Base-by-base conservation (phyloP, 2,797 vertebrate species). In the Brachyalestes nurse region DNA sequence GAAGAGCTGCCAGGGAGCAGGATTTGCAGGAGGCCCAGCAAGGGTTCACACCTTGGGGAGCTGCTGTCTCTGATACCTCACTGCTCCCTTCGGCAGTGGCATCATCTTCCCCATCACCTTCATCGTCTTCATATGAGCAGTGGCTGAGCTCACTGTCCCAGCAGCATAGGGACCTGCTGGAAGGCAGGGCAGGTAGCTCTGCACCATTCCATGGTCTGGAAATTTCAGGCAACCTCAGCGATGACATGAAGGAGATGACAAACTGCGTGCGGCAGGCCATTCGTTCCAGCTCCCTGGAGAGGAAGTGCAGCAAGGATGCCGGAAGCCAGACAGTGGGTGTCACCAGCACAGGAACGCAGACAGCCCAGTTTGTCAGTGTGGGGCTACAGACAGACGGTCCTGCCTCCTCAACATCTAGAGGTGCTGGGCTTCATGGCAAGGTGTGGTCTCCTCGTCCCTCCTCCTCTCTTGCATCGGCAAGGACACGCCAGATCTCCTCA, bases 211-310 rank as follows among this genome's bases (percentile, higher is more conserved):
- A 94, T 0, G 91, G 91, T 88, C 93, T 97, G 9, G 97, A 99
- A 89, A 99, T 99, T 82, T 97, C 97, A 0, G 97, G 97, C 81
- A 99, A 99, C 89, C 94, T 99, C 88, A 99, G 98, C 0, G 98
- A 99, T 0, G 98, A 99, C 91, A 99, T 99, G 98, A 99, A 99
- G 91, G 98, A 99, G 92, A 99, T 99, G 93, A 99, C 98, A 87
- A 99, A 99, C 90, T 99, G 97, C 0, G 97, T 99, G 81, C 95
- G 98, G 64, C 97, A 99, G 86, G 98, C 97, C 87, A 98, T 99
- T 83, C 96, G 98, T 86, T 98, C 97, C 0, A 96, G 96, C 84
- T 99, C 98, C 0, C 91, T 98, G 70, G 98, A 99, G 91, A 95
- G 97, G 87, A 98, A 97, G 76, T 95, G 96, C 85, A 95, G 95